Percentiles rank a stretch among this genome's conserved stretches.
Evolutionary conservation across 2,797 vertebrate genomes (phyloP).

Genomic region (Alcedo quadribrachys): DNA sequence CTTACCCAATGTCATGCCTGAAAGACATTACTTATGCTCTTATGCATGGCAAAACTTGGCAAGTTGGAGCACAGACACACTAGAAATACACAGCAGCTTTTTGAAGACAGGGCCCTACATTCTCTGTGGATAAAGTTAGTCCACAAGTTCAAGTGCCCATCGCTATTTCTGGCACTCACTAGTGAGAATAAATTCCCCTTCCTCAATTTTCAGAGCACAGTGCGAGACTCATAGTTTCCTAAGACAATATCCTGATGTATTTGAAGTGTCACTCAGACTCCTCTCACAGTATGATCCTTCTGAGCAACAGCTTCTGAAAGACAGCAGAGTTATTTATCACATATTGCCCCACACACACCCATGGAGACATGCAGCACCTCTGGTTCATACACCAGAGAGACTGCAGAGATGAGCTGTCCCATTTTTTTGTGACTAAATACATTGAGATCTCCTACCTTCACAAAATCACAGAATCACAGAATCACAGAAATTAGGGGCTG

Average conservation of each 20-base stretch:
- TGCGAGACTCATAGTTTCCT: background rate
- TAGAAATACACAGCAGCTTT: background rate
- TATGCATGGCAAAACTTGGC: background rate
- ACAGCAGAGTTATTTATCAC: background rate
- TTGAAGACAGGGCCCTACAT: background rate
- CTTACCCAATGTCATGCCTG: background rate
- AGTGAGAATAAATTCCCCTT: background rate
- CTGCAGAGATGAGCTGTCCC: rapidly evolving
- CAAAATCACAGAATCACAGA: too few species aligned
- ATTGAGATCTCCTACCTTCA: background rate
- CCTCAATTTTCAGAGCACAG: background rate
- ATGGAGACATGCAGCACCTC: background rate
- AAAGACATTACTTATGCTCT: background rate
- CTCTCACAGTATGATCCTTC: background rate
- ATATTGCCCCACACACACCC: rapidly evolving
- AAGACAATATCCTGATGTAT: background rate
- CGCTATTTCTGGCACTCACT: background rate
- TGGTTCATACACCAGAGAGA: background rate
- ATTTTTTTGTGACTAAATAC: background rate
- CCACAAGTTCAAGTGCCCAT: background rate
- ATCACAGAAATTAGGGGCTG: too few species aligned
- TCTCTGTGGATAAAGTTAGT: background rate
- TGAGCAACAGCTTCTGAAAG: background rate
- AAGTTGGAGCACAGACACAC: background rate
- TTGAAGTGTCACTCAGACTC: background rate